Percentiles rank a stretch among this genome's conserved stretches.
phyloP scores from a whole-genome alignment of 2,113 vertebrate species.

The Takifugu flavidus region DNA sequence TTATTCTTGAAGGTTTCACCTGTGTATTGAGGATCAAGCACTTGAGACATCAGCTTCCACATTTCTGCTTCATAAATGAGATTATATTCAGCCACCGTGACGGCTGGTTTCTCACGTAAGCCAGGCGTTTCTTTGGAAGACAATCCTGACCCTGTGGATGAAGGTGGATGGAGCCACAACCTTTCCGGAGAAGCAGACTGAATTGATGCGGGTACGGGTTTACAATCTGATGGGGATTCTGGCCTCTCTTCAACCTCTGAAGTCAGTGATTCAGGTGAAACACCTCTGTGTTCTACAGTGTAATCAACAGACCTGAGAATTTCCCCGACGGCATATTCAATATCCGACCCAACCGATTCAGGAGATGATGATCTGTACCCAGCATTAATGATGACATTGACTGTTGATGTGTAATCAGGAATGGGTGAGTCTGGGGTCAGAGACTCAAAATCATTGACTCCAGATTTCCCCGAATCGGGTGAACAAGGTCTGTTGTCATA shows the following conservation, averaged over 20 bases:
- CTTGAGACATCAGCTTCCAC: conserved; percentile 57
- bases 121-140: too few relatives aligned
- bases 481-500: conserved; percentile 39
- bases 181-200: too few relatives aligned
- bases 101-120: neutral
- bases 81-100: conserved; percentile 44
- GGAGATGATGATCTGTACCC: conserved; percentile 53
- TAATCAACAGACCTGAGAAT: conserved; percentile 20
- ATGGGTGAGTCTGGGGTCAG: conserved; percentile 57
- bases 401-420: conserved; percentile 31
- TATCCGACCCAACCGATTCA: conserved; percentile 46
- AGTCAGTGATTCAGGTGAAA: conserved; percentile 52
- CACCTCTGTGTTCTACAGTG: conserved; percentile 21
- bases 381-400: conserved; percentile 24
- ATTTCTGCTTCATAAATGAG: conserved; percentile 44
- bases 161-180: too few relatives aligned
- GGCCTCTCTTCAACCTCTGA: conserved; percentile 26
- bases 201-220: too few relatives aligned
- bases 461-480: conserved; percentile 49
- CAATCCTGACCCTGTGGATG: too few relatives aligned
- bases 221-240: conserved; percentile 36
- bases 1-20: conserved; percentile 59
- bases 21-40: conserved; percentile 64
- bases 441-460: conserved; percentile 24
- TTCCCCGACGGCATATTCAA: conserved; percentile 44